phyloP scores from a whole-genome alignment of 2,797 vertebrate species.

The Acipenser oxyrinchus region DNA sequence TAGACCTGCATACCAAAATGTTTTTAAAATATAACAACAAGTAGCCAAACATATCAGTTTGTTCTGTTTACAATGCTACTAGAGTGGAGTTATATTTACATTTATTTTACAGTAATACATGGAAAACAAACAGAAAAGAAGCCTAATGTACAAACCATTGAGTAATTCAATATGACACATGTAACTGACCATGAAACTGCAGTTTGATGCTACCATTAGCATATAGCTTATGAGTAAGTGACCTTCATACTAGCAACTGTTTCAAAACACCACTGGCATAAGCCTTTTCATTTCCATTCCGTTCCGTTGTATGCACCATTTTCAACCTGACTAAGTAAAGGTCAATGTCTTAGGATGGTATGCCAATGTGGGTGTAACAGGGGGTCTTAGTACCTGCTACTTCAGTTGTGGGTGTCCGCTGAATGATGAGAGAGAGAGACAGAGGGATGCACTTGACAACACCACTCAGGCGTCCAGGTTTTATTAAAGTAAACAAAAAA shows the following conservation, averaged over 20 bases:
- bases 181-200: neutral
- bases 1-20: too few relatives aligned
- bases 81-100: neutral
- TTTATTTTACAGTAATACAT: neutral
- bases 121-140: neutral
- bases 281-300: neutral
- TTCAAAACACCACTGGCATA: neutral
- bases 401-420: too few relatives aligned
- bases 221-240: neutral
- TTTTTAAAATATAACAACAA: neutral
- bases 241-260: neutral
- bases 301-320: too few relatives aligned
- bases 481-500: too few relatives aligned
- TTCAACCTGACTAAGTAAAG: too few relatives aligned
- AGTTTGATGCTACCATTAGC: neutral
- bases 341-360: too few relatives aligned
- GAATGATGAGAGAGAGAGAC: too few relatives aligned
- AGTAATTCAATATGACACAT: conserved; percentile 2
- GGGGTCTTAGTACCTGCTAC: too few relatives aligned
- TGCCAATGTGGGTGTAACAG: too few relatives aligned
- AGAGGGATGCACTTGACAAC: too few relatives aligned
- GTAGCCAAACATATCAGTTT: neutral
- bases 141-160: neutral
- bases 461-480: too few relatives aligned
- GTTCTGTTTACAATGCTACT: neutral